These are phyloP conservation scores for Melanotaenia boesemani DNA, from an alignment of 2,797 vertebrate species.

Conservation along the genomic window DNA sequence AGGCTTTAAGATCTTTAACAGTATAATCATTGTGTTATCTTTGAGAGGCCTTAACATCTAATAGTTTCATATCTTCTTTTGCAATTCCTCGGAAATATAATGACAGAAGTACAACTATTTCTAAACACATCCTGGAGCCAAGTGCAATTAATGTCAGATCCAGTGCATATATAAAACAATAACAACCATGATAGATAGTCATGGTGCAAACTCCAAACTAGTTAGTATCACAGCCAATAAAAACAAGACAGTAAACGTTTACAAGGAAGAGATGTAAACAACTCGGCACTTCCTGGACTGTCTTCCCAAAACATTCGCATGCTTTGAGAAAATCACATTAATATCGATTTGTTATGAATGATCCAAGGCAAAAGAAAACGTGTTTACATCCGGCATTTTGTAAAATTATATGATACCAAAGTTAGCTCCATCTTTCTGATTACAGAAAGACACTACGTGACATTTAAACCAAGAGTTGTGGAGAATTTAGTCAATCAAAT, in stretches of 20 bases:
- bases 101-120: not conserved
- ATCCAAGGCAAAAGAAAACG: slow-evolving; percentile 40
- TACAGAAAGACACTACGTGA: slow-evolving; percentile 15
- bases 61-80: not conserved
- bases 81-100: not conserved
- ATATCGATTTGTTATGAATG: not conserved
- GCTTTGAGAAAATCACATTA: not conserved
- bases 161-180: not conserved
- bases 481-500: slow-evolving; percentile 11
- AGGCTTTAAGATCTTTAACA: not conserved
- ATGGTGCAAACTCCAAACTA: not conserved
- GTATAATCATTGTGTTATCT: too few species aligned
- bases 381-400: slow-evolving; percentile 42
- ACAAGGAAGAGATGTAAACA: slow-evolving; percentile 1
- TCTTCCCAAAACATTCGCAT: not conserved
- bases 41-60: too few species aligned
- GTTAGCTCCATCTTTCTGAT: not conserved
- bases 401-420: not conserved
- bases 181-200: not conserved
- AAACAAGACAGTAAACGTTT: slow-evolving; percentile 1
- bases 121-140: not conserved
- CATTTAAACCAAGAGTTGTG: not conserved
- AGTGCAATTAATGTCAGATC: slow-evolving; percentile 1
- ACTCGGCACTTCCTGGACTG: slow-evolving; percentile 4
- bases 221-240: not conserved